A percentile compares a stretch with the other conserved stretches of the same genome.
Evolutionary conservation across 92 coral and sea anemone genomes (phyloP).

Genomic region (Hydrozoanthus gracilis): DNA sequence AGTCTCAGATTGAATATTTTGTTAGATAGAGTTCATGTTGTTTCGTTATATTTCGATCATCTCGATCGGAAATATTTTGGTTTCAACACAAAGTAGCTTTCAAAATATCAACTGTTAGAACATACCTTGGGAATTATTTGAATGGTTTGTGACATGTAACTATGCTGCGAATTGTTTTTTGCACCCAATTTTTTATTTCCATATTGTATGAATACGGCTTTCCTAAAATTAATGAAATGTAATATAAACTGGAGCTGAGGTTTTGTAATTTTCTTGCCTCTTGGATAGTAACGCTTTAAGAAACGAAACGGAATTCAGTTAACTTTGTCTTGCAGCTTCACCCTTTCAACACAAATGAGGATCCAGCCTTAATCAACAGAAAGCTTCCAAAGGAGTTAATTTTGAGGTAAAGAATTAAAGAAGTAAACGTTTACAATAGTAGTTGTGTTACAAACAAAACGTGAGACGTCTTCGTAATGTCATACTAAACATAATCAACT

Average conservation of each 20-base stretch:
- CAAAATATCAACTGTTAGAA: background rate
- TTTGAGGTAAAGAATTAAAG: slow-evolving; percentile 67
- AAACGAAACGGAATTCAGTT: background rate
- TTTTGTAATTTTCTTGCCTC: background rate
- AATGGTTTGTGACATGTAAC: too few relatives aligned
- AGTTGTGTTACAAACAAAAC: too few relatives aligned
- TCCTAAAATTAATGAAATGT: background rate
- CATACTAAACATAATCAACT: too few relatives aligned
- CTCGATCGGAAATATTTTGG: slow-evolving; percentile 23
- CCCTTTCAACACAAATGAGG: slow-evolving; percentile 93
- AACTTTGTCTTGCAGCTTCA: slow-evolving; percentile 78
- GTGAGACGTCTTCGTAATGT: too few relatives aligned
- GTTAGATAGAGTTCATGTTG: background rate
- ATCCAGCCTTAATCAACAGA: slow-evolving; percentile 91
- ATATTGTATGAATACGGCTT: background rate
- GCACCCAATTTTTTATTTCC: background rate
- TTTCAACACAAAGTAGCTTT: background rate
- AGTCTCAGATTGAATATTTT: slow-evolving; percentile 17
- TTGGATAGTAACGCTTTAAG: background rate
- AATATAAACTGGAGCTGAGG: slow-evolving; percentile 8
- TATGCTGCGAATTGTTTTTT: background rate
- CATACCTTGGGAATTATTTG: background rate
- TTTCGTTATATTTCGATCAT: background rate
- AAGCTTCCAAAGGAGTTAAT: slow-evolving; percentile 98
- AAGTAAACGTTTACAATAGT: background rate